Evolutionary conservation across 2,888 invertebrate species (phyloP), one percentile per base, ranked within the genome.

Genomic region (Thalpophila matura): DNA sequence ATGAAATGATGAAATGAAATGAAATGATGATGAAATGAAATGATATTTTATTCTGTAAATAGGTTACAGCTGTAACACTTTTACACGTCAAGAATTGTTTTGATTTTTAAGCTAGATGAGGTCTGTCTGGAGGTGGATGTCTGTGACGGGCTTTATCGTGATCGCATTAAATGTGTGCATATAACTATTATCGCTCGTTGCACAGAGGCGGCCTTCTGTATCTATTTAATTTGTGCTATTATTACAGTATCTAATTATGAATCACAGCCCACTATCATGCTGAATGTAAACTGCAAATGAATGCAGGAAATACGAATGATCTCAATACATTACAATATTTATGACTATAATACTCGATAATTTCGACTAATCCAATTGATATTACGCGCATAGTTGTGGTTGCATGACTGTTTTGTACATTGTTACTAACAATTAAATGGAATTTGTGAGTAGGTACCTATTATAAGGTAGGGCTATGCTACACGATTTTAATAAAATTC

Each of bases 281-380:
- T 53, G 16, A 68, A 60, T 31, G 16, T 43, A 12, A 40, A 35
- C 22, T 58, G 12, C 9, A 49, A 16, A 24, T 7, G 4, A 22
- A n/a, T 42, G 6, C 51, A 60, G 61, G 75, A 71, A 74, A 57
- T 35, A 50, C 50, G 6, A 68, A 76, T 60, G 42, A 64, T 71
- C 26, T 46, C 26, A 60, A 38, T 60, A 27, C 6, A 47, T 33
- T 18, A 56, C 10, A 33, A 42, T 56, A 9, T 7, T 47, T 42
- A 46, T 58, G 67, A 73, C 49, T 73, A 6, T 37, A n/a, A 49
- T 35, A 20, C 14, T 46, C 0, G 2, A n/a, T 16, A 7, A 5
- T 24, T 22, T 37, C 16, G 31, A 24, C 18, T 18, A 42, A 22
- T 22, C 2, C 0, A 0, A 4, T 16, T 37, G 6, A 12, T 31